phyloP scores from a whole-genome alignment of 2,797 vertebrate genomes.

The Notoglanidium macrostoma region DNA sequence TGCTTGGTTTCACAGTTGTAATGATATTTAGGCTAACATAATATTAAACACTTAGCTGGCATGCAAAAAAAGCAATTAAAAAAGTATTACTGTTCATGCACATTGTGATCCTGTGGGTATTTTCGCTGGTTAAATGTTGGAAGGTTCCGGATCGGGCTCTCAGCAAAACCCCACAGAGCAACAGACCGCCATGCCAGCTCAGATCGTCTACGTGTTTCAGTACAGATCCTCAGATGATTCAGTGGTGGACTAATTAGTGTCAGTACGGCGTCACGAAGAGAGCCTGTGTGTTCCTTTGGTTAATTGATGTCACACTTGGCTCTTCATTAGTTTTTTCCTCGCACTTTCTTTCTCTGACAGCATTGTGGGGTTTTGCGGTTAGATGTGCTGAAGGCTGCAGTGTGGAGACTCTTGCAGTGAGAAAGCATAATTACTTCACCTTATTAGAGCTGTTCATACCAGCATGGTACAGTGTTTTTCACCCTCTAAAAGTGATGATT shows the following conservation, averaged over 20 bases:
- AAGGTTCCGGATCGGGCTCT: not conserved
- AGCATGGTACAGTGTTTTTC: not conserved
- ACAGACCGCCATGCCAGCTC: not conserved
- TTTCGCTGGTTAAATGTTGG: not conserved
- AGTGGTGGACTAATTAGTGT: conserved; percentile 60
- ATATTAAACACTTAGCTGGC: not conserved
- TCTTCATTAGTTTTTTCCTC: conserved; percentile 40
- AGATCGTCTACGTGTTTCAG: conserved; percentile 22
- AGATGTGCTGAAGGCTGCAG: conserved; percentile 48
- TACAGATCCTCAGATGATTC: conserved; percentile 41
- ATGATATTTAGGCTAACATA: not conserved
- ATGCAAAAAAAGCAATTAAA: not conserved
- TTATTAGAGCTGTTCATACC: conserved; percentile 40
- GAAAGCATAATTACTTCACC: conserved; percentile 54
- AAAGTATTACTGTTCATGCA: not conserved
- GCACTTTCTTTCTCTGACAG: conserved; percentile 45
- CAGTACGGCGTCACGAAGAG: conserved; percentile 48
- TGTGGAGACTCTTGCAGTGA: conserved; percentile 41
- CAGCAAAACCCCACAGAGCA: not conserved
- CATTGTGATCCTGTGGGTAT: not conserved
- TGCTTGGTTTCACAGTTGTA: not conserved
- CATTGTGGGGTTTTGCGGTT: conserved; percentile 50
- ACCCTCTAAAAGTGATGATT: conserved; percentile 8
- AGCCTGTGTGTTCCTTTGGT: conserved; percentile 32
- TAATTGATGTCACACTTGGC: conserved; percentile 56